Evolutionary conservation across 2,888 invertebrate genomes (phyloP).

Genomic region (Loripinus fragilis): DNA sequence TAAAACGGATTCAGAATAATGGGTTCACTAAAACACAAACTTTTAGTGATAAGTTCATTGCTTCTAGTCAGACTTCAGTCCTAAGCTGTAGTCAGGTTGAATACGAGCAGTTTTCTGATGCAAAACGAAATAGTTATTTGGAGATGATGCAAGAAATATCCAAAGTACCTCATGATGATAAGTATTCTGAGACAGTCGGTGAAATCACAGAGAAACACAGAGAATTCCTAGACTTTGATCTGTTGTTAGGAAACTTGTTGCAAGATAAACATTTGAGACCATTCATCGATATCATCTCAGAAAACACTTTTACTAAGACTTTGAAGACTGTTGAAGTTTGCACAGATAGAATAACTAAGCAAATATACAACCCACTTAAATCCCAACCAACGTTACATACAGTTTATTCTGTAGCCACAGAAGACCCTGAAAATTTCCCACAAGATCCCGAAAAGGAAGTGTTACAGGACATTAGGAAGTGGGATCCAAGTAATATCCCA

Average conservation of each 20-base stretch:
- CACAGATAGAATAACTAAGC: neutral
- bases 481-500: neutral
- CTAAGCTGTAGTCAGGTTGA: neutral
- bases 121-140: neutral
- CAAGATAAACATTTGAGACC: neutral
- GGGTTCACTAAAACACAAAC: neutral
- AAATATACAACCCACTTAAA: neutral
- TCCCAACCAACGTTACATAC: neutral
- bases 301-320: neutral
- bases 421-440: neutral
- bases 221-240: neutral
- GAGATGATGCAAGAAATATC: neutral
- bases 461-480: neutral
- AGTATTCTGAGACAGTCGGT: neutral
- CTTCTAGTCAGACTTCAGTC: neutral
- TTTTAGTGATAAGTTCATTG: neutral
- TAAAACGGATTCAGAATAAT: neutral
- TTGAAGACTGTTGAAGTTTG: neutral
- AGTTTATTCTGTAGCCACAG: neutral
- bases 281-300: neutral
- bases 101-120: neutral
- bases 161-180: neutral
- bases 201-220: neutral
- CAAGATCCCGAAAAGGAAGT: neutral
- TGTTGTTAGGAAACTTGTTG: neutral